Base-by-base conservation (phyloP, 2,797 vertebrate genomes). In the Petrocephalus sullivani region DNA sequence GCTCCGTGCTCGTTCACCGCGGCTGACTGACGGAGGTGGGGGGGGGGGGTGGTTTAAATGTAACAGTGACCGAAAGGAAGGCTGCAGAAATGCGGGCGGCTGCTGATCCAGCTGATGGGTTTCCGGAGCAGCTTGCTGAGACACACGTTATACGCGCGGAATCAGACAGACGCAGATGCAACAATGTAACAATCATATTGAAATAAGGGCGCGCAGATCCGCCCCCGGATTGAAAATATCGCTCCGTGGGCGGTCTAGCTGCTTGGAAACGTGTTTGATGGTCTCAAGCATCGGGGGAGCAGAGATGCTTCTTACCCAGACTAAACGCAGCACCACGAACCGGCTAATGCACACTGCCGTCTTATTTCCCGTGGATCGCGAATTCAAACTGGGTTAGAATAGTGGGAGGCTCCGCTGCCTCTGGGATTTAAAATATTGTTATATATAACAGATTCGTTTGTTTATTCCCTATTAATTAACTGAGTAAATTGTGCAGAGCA, bases 101-200 rank as follows among this genome's bases (percentile, higher is more conserved):
- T 92, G 93, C 89, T 91, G 93, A 89, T 90, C 90, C 49, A 90
- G 90, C 92, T 93, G 92, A 94, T 92, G 91, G 93, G 94, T 93
- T 89, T 92, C 90, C 92, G 90, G 91, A 67, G 87, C 91, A 90
- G 93, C 91, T 94, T 94, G 94, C 94, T 92, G 92, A 89, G 94
- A 92, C 92, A 91, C 91, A n/a, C 91, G 91, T 89, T 91, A 93
- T 89, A 91, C 88, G 78, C 53, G 85, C 71, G 86, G 90, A 89
- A 61, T 87, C 84, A 90, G 64, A 93, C 89, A 90, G 89, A 88
- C 87, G 90, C 88, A 88, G 14, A 89, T n/a, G 88, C 64, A 78
- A n/a, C 57, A 61, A 67, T 87, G 33, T 41, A 75, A 7, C 33
- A 19, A 41, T 75, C 67, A 75, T 19, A 41, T 14, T 41, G 78